Conservation (phyloP, 2,113 vertebrate genomes). For the Athene noctua region DNA sequence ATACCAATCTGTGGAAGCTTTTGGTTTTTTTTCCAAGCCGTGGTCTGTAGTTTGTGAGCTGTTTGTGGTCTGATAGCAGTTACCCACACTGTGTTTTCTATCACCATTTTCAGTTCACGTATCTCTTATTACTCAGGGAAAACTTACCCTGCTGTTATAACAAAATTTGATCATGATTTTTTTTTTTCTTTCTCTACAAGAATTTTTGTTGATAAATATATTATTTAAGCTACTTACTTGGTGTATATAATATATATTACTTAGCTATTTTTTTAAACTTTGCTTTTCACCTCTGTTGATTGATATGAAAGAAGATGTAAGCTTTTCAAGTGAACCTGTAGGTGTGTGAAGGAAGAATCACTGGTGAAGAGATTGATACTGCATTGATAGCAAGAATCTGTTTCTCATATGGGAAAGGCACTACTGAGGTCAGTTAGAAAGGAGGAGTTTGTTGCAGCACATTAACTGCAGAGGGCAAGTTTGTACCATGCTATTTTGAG, state of each 20-base stretch:
- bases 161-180: rapidly evolving
- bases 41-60: background rate
- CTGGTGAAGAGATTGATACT: background rate
- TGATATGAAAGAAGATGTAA: background rate
- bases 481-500: background rate
- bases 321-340: background rate
- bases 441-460: background rate
- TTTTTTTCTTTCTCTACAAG: background rate
- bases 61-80: background rate
- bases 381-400: rapidly evolving
- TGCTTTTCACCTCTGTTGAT: background rate
- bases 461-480: background rate
- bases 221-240: background rate
- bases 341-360: background rate
- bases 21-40: background rate
- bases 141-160: rapidly evolving
- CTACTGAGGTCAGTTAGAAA: background rate
- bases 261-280: background rate
- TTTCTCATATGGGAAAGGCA: background rate
- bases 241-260: too few species aligned
- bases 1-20: background rate
- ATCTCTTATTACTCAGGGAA: background rate
- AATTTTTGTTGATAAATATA: background rate
- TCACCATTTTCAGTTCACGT: rapidly evolving
- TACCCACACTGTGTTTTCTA: background rate